Evolutionary conservation across 1,140 invertebrate genomes (phyloP), one percentile per base, ranked within the genome.

Genomic region (Drepana arcuata): DNA sequence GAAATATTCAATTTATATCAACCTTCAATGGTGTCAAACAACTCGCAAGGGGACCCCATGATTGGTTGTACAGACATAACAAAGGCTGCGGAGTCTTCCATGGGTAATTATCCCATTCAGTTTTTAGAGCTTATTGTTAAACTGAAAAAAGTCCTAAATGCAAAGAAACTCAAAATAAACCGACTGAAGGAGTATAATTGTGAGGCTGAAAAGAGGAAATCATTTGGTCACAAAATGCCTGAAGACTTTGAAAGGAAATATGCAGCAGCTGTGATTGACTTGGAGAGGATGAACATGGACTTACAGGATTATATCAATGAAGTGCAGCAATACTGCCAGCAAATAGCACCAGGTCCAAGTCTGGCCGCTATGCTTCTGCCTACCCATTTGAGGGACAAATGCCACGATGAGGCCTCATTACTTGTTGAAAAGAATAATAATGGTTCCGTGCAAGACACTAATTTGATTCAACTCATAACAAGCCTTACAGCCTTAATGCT

Each of bases 191-290:
- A 93, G 24, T 94, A 97, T 90, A 99, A 99, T 66, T 87, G 90
- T 42, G 92, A 95, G 69, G 95, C 94, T 9, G 96, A 98, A 75
- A 92, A 93, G 75, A 88, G 91, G 53, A 89, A 90, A 66, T 93
- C 93, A 2, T 93, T 93, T 72, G 90, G 91, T 13, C 87, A 92
- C 60, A 84, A 86, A 31, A 86, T 95, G 37, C 86, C 91, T 7
- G 87, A 92, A 30, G 95, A 97, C 57, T 98, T 97, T 75, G 93
- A 97, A 74, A 89, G 90, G 55, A 88, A 88, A 64, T 99, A 99
- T 83, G 96, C 96, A 6, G 88, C 88, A 14, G 88, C 93, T 54
- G 90, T 99, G 1, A 89, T 98, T 30, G 94, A 97, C 47, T 87
- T 99, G 37, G 96, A 98, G 61, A 91, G 91, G 52, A 89, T 99